Conservation (phyloP, 2,113 vertebrate species). For the Ceuthmochares aereus region DNA sequence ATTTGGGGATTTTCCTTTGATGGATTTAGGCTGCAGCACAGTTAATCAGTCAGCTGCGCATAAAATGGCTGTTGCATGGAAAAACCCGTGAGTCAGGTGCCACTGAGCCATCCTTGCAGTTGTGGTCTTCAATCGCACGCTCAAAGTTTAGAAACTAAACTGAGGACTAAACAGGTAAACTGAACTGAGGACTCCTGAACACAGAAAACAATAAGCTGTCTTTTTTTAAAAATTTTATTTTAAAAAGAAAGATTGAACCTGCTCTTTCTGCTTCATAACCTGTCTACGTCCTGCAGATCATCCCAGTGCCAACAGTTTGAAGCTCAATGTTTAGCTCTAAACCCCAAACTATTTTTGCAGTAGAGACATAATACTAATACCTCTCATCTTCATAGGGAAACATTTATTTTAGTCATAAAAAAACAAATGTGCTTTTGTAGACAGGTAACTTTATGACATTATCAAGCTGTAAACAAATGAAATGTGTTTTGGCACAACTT, state of each 20-base stretch:
- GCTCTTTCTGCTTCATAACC: neutral
- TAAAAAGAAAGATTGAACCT: neutral
- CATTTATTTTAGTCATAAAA: neutral
- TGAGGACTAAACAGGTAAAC: neutral
- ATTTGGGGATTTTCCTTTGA: conserved; percentile 11
- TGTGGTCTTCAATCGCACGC: neutral
- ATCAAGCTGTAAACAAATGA: neutral
- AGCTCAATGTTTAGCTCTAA: neutral
- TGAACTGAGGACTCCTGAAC: neutral
- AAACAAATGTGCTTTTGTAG: neutral
- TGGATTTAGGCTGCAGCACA: neutral
- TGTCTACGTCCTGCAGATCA: neutral
- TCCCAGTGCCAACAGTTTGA: neutral
- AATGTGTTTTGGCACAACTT: neutral
- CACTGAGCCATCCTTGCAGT: neutral
- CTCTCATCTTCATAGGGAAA: neutral
- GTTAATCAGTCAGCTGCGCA: neutral
- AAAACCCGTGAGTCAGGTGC: fast-evolving
- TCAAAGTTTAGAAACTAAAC: neutral
- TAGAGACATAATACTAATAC: neutral
- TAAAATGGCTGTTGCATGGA: neutral
- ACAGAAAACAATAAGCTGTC: neutral
- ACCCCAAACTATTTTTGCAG: neutral
- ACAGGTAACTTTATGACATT: neutral
- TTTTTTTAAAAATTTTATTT: neutral